Evolutionary conservation across 2,888 invertebrate species (phyloP).

Genomic region (Bhutanitis thaidina): DNA sequence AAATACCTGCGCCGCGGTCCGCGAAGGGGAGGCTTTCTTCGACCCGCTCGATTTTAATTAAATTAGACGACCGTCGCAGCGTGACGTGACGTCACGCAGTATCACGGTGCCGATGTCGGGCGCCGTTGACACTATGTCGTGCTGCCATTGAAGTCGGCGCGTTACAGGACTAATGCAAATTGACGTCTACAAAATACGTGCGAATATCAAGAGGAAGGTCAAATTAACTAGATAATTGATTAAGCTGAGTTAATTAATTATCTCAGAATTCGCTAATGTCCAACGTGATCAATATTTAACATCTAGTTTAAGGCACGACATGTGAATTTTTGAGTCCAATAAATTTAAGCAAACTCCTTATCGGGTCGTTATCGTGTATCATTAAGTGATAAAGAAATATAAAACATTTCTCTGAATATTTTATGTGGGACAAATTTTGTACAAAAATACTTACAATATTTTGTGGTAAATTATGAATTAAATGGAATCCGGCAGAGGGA

Average conservation of each 20-base stretch:
- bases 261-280: too few species aligned
- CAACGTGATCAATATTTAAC: too few species aligned
- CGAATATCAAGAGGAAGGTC: neutral
- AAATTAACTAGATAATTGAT: neutral
- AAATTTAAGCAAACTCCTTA: too few species aligned
- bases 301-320: too few species aligned
- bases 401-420: too few species aligned
- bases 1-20: conserved; percentile 37
- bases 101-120: neutral
- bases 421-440: too few species aligned
- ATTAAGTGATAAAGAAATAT: too few species aligned
- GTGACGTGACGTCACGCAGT: conserved; percentile 19
- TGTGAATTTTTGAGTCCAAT: too few species aligned
- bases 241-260: neutral
- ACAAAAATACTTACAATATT: too few species aligned
- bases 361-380: too few species aligned
- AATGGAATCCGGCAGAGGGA: too few species aligned
- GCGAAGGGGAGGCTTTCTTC: conserved; percentile 15
- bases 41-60: conserved; percentile 30
- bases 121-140: neutral
- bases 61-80: conserved; percentile 28
- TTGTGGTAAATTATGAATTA: too few species aligned
- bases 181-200: neutral
- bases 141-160: neutral
- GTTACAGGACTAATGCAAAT: neutral